A percentile compares a stretch with the other conserved stretches of the same genome.
Conservation (phyloP, 2,113 vertebrate species). For the Setophaga petechia region DNA sequence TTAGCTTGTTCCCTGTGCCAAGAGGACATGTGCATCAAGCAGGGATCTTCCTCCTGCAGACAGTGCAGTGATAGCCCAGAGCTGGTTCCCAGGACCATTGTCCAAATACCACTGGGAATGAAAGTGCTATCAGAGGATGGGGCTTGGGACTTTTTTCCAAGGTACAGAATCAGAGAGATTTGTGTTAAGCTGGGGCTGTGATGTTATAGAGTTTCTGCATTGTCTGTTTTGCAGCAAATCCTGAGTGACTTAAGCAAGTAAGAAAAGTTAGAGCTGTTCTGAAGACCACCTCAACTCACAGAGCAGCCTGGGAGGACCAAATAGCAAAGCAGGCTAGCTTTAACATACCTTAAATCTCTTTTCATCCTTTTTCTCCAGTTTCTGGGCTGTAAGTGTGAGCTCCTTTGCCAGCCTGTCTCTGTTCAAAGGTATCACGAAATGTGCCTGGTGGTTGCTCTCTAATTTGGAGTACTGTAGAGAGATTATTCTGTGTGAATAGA, state of each 20-base stretch:
- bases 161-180: neutral
- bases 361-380: neutral
- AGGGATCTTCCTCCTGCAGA: neutral
- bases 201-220: neutral
- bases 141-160: neutral
- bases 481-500: neutral
- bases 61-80: neutral
- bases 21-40: fast-evolving
- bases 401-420: neutral
- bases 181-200: neutral
- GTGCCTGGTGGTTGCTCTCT: neutral
- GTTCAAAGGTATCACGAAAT: neutral
- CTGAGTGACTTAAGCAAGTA: neutral
- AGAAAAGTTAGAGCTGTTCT: neutral
- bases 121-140: neutral
- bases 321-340: neutral
- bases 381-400: neutral
- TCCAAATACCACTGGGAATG: neutral
- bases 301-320: neutral
- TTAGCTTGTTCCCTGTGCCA: neutral
- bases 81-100: neutral
- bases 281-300: neutral
- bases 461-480: neutral
- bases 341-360: neutral
- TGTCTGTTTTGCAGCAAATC: neutral